A percentile compares a stretch with the other conserved stretches of the same genome.
Evolutionary conservation across 1,140 invertebrate genomes (phyloP).

Genomic region (Pachyrhynchus sulphureomaculatus): DNA sequence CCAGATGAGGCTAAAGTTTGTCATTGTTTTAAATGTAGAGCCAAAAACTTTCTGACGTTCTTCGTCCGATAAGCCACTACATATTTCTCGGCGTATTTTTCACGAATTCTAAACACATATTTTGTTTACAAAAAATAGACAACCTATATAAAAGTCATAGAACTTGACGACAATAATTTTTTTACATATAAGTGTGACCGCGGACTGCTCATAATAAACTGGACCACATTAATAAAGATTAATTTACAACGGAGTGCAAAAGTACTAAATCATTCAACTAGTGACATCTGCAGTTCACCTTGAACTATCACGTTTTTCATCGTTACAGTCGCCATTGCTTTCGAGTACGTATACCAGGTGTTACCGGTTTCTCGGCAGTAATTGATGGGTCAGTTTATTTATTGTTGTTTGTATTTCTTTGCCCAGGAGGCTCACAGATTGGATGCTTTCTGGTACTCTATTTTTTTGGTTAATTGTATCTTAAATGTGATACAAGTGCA

Average conservation of each 20-base stretch:
- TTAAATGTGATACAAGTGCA: too few species aligned
- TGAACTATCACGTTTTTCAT: slow-evolving; percentile 45
- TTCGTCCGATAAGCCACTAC: too few species aligned
- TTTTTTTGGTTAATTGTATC: too few species aligned
- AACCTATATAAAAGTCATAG: too few species aligned
- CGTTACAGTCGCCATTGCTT: slow-evolving; percentile 29
- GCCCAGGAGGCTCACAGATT: slow-evolving; percentile 4
- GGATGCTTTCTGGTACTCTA: too few species aligned
- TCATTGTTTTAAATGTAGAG: too few species aligned
- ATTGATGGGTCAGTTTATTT: slow-evolving; percentile 30
- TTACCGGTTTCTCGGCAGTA: slow-evolving; percentile 29
- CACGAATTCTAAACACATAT: too few species aligned
- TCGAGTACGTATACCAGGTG: slow-evolving; percentile 36
- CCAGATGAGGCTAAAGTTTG: too few species aligned
- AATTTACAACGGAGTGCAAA: slow-evolving; percentile 32
- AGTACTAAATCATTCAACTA: slow-evolving; percentile 42
- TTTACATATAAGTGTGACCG: slow-evolving; percentile 11
- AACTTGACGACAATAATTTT: background rate
- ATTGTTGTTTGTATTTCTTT: slow-evolving; percentile 10
- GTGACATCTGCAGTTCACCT: slow-evolving; percentile 42
- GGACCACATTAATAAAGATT: slow-evolving; percentile 34
- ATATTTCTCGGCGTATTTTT: too few species aligned
- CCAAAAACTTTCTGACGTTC: too few species aligned
- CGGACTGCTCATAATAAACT: slow-evolving; percentile 15
- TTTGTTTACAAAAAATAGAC: too few species aligned